Evolutionary conservation across 2,888 invertebrate species (phyloP).

Genomic region (Tetragonula carbonaria): DNA sequence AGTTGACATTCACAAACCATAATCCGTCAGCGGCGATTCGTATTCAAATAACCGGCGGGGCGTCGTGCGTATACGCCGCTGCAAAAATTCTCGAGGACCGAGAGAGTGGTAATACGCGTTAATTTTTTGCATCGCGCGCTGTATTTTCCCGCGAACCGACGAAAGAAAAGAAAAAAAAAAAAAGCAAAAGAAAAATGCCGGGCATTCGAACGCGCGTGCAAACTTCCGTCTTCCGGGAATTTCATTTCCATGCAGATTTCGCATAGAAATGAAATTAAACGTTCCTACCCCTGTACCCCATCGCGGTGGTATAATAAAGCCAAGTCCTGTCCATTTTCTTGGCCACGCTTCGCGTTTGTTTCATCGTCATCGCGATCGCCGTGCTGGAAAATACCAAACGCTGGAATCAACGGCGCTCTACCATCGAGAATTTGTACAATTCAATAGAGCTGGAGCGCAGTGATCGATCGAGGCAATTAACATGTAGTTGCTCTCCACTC

Average conservation of each 20-base stretch:
- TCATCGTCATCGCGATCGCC: background rate
- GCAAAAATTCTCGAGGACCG: background rate
- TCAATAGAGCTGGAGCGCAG: background rate
- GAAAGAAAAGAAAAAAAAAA: no score
- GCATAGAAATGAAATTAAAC: constrained; percentile 27
- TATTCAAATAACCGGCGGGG: constrained; percentile 6
- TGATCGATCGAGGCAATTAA: background rate
- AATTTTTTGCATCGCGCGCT: constrained; percentile 5
- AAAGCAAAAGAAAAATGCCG: constrained; percentile 7
- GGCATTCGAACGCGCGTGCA: constrained; percentile 10
- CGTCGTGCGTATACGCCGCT: background rate
- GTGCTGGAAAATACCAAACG: background rate
- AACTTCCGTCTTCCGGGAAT: constrained; percentile 39
- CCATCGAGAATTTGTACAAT: background rate
- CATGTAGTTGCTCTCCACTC: background rate
- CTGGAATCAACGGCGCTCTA: background rate
- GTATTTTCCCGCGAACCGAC: background rate
- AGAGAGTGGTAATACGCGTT: constrained; percentile 1
- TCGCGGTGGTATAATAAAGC: constrained; percentile 8
- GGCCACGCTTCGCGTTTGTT: background rate
- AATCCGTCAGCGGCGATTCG: constrained; percentile 36
- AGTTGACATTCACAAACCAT: constrained; percentile 7
- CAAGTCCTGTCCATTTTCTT: background rate
- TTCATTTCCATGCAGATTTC: constrained; percentile 55
- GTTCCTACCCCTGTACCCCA: constrained; percentile 2